Percentiles rank a stretch among this genome's conserved stretches.
Conservation (phyloP, 2,113 vertebrate species). For the Morone chrysops region DNA sequence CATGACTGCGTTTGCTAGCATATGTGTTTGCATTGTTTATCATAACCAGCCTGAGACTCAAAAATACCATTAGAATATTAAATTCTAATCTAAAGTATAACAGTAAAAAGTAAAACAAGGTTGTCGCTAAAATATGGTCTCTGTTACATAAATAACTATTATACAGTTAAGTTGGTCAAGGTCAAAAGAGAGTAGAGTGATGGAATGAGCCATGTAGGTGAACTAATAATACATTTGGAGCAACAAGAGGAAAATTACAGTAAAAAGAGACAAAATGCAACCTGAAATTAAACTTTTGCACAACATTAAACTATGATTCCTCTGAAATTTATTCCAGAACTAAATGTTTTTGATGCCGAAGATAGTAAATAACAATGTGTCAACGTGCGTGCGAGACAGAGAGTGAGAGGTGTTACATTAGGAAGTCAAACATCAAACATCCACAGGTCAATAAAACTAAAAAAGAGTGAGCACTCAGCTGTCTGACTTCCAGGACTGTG, state of each 20-base stretch:
- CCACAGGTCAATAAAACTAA: conserved; percentile 61
- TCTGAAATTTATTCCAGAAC: background rate
- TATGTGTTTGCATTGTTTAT: conserved; percentile 42
- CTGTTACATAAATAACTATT: background rate
- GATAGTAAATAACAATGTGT: background rate
- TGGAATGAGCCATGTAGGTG: background rate
- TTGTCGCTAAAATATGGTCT: background rate
- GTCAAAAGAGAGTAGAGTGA: conserved; percentile 21
- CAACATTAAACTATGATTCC: background rate
- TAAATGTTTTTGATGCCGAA: background rate
- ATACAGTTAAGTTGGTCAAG: conserved; percentile 17
- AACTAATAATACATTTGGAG: conserved; percentile 24
- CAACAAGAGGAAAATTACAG: background rate
- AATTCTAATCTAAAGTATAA: background rate
- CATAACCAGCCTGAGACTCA: conserved; percentile 1
- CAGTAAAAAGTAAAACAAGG: background rate
- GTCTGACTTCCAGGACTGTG: conserved; percentile 10
- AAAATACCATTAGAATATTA: background rate
- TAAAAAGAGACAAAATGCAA: background rate
- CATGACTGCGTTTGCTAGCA: conserved; percentile 41
- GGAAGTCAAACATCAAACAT: conserved; percentile 51
- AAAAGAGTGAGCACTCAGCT: conserved; percentile 35
- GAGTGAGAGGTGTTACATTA: conserved; percentile 35
- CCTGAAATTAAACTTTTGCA: background rate
- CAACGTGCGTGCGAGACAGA: background rate